Base-by-base conservation (phyloP, 1,140 invertebrate genomes). In the Trachelipus rathkii region DNA sequence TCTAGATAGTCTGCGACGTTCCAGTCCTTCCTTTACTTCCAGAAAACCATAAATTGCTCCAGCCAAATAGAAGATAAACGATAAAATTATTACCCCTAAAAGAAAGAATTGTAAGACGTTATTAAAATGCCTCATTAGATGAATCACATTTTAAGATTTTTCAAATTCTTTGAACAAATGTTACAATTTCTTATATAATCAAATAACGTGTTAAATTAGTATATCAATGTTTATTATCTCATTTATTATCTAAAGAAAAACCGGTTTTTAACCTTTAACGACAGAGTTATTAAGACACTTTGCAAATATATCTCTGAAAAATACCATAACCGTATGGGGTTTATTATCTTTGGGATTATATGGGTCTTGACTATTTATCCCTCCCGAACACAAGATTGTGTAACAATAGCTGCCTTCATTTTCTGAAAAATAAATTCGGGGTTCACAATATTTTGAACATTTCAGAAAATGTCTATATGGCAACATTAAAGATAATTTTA, bases 11-110 rank as follows among this genome's bases (percentile, higher is more conserved):
- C 94, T 94, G 44, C 92, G 88, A 76, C 94, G 86, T 82, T 96
- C 93, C 6, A 97, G 86, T 0, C 95, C 95, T 87, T 97, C 95
- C 84, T 95, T 89, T 45, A 97, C 90, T 77, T 91, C 91, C 0
- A 91, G 93, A 0, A 95, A 89, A 0, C 95, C 95, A 85, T 94
- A 97, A 60, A 95, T 89, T 0, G 95, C 94, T 2, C 95, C 92
- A 0, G 88, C 89, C 0, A 79, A 69, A 23, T 44, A 71, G 19
- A 60, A 13, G 2, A 60, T 60, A 19, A 60, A 60, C 11, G 19
- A 19, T 19, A 60, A 3, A 3, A 60, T 8, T 19, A 60, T 8
- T 15, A 60, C 11, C 8, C 50, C 50, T 60, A 8, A 60, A 60
- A 60, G 19, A 4, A 60, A 8, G 33, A 33, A 33, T 33, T 33